Evolutionary conservation across 1,140 invertebrate species (phyloP).

Genomic region (Cyphomyrmex costatus): DNA sequence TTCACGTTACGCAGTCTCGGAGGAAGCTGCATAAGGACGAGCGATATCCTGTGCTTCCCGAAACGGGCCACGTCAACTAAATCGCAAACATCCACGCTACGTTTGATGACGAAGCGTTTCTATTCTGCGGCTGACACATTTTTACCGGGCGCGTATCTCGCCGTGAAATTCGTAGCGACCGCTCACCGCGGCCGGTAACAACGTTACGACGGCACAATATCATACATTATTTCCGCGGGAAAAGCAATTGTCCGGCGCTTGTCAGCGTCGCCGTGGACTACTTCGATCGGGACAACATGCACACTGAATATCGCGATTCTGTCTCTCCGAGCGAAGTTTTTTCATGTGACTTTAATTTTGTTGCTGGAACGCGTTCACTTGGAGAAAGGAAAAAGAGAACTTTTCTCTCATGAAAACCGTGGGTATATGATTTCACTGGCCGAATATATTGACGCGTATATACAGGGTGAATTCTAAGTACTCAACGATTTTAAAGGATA

Average conservation of each 20-base stretch:
- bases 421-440: no score
- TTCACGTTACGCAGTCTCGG: conserved; percentile 48
- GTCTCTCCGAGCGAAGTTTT: background rate
- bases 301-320: background rate
- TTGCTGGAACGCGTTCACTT: background rate
- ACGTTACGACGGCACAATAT: background rate
- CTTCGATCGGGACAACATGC: background rate
- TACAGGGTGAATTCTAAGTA: no score
- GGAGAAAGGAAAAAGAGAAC: no score
- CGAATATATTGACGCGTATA: no score
- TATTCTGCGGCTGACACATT: conserved; percentile 45
- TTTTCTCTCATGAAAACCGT: no score
- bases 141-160: background rate
- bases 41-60: background rate
- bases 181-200: background rate
- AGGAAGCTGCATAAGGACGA: background rate
- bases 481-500: no score
- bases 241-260: background rate
- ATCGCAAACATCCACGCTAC: conserved; percentile 49
- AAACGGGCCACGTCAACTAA: conserved; percentile 38
- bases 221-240: conserved; percentile 35
- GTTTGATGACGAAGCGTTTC: conserved; percentile 14
- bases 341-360: conserved; percentile 15
- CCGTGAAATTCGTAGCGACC: background rate
- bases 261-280: background rate